Conservation (phyloP, 2,888 invertebrate genomes). For the Trissoscelio sp. region DNA sequence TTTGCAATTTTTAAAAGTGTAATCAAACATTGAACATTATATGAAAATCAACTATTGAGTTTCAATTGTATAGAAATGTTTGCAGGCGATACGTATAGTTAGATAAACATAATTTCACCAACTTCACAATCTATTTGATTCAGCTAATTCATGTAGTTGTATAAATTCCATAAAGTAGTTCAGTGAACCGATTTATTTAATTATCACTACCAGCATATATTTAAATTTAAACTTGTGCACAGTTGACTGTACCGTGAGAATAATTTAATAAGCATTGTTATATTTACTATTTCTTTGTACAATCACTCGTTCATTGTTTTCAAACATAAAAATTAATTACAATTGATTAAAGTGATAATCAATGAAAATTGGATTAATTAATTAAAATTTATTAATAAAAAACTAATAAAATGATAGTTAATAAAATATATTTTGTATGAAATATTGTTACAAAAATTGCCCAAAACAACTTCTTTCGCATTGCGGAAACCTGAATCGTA, state of each 20-base stretch:
- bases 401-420: no score
- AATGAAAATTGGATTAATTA: no score
- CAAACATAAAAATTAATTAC: no score
- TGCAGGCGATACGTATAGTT: constrained; percentile 21
- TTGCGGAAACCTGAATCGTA: no score
- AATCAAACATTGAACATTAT: background rate
- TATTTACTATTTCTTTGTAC: no score
- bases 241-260: background rate
- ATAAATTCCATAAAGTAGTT: constrained; percentile 39
- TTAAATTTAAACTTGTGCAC: constrained; percentile 14
- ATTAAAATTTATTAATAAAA: no score
- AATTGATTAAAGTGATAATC: no score
- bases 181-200: constrained; percentile 36
- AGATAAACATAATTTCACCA: constrained; percentile 35
- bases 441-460: no score
- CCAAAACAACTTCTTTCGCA: no score
- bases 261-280: background rate
- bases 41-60: background rate
- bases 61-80: constrained; percentile 32
- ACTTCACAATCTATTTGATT: constrained; percentile 29
- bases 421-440: no score
- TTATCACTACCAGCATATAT: constrained; percentile 38
- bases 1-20: no score
- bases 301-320: no score
- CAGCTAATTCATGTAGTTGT: constrained; percentile 24